These are phyloP conservation scores for Girardinichthys multiradiatus DNA, from an alignment of 2,113 vertebrate genomes.

Conservation along the genomic window DNA sequence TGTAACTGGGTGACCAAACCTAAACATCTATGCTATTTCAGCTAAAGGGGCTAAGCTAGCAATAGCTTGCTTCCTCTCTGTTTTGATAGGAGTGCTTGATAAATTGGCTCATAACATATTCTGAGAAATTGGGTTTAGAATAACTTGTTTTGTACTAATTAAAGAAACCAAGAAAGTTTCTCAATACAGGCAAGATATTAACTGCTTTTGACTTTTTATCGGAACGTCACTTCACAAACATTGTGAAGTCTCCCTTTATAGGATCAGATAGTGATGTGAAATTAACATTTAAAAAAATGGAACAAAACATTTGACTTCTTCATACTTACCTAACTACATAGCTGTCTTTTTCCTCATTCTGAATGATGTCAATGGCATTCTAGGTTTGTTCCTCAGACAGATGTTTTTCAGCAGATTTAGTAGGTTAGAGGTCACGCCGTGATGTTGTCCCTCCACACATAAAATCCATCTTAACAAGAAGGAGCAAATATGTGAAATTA, in stretches of 20 bases:
- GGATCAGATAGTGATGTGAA: neutral
- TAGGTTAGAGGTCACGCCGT: constrained; percentile 57
- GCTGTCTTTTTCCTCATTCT: constrained; percentile 39
- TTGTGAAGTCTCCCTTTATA: neutral
- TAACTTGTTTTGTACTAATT: too few relatives aligned
- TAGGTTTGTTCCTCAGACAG: constrained; percentile 54
- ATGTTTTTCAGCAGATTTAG: constrained; percentile 58
- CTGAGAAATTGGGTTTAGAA: too few relatives aligned
- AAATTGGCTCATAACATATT: too few relatives aligned
- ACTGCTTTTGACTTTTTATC: too few relatives aligned
- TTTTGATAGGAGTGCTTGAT: too few relatives aligned
- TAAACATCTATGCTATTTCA: too few relatives aligned
- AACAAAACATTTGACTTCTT: constrained; percentile 9
- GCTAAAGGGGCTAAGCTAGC: too few relatives aligned
- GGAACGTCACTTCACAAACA: rapidly evolving
- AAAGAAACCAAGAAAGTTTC: too few relatives aligned
- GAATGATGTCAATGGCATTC: constrained; percentile 37
- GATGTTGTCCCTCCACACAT: neutral
- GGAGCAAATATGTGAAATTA: too few relatives aligned
- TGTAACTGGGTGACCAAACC: too few relatives aligned
- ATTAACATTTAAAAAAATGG: neutral
- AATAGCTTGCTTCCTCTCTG: too few relatives aligned
- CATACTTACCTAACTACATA: neutral
- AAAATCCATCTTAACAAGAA: neutral
- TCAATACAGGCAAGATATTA: too few relatives aligned